Evolutionary conservation across 2,797 vertebrate species (phyloP).

Genomic region (Cottoperca gobio): DNA sequence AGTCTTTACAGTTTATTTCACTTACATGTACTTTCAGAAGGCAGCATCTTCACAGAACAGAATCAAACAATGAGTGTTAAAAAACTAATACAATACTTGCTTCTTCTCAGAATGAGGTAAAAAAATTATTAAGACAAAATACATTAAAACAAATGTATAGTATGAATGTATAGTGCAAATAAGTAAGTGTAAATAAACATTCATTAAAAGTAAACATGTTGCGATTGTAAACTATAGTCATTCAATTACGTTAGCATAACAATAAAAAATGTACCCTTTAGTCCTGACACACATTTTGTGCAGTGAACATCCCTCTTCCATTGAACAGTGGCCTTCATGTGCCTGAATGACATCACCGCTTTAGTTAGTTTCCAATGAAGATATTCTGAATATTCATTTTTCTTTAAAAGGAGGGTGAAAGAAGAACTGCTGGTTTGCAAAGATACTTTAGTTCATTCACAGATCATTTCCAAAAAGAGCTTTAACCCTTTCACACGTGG

Average conservation of each 20-base stretch:
- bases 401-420: slow-evolving; percentile 6
- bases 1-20: slow-evolving; percentile 55
- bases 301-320: slow-evolving; percentile 1
- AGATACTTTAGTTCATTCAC: neutral
- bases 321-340: neutral
- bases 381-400: slow-evolving; percentile 2
- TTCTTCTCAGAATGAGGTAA: slow-evolving; percentile 22
- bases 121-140: slow-evolving; percentile 19
- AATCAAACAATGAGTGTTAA: slow-evolving; percentile 26
- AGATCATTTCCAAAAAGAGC: slow-evolving; percentile 18
- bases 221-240: slow-evolving; percentile 46
- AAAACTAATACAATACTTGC: slow-evolving; percentile 2
- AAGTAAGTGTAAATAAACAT: slow-evolving; percentile 21
- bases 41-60: slow-evolving; percentile 39
- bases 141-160: slow-evolving; percentile 1
- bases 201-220: neutral
- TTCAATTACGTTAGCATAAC: slow-evolving; percentile 7
- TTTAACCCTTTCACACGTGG: slow-evolving; percentile 6
- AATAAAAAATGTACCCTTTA: slow-evolving; percentile 2
- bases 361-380: slow-evolving; percentile 20
- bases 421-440: slow-evolving; percentile 24
- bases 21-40: slow-evolving; percentile 6
- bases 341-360: slow-evolving; percentile 15
- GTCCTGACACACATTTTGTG: slow-evolving; percentile 21
- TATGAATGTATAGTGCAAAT: too few species aligned